Base-by-base conservation (phyloP, 2,113 vertebrate genomes). In the Alosa alosa region DNA sequence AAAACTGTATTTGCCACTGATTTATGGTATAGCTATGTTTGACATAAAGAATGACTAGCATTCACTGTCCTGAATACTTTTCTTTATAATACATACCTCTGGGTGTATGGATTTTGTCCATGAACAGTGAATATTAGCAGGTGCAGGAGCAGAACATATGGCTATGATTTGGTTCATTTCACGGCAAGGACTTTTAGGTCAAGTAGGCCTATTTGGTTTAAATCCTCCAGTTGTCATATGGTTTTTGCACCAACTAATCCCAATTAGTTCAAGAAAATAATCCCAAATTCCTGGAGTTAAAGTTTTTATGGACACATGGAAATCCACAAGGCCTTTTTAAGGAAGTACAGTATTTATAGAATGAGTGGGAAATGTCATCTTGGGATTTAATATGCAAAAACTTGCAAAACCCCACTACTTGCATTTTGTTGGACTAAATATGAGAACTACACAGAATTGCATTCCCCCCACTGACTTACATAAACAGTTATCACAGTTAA, bases 131-230 rank as follows among this genome's bases (percentile, higher is more conserved):
- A 18, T n/a, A 50, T 64, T 44, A 52, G 81, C 88, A 87, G 81
- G 72, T 89, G 86, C 64, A 31, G 64, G 25, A 82, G 45, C 49
- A 75, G 7, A 81, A 68, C 86, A 89, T 85, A 86, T 90, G 88
- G 84, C 68, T 68, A 60, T 85, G 85, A 84, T 89, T 87, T 39
- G 52, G n/a, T n/a, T 68, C 85, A 84, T 88, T 68, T 87, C 11
- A 86, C n/a, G 49, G 31, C n/a, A 15, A 50, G 60, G 47, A 86
- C 83, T 49, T 82, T 57, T 18, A 52, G 82, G 82, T 83, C 82
- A 86, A 83, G 36, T 81, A 39, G 5, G n/a, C n/a, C n/a, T 72
- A 82, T 31, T 75, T 55, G 45, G 82, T 44, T 9, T 83, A 13
- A 52, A 83, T 39, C 25, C 47, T 22, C 72, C 46, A 83, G 41